These are phyloP conservation scores for Engraulis encrasicolus DNA, from an alignment of 2,113 vertebrate species.

Conservation along the genomic window DNA sequence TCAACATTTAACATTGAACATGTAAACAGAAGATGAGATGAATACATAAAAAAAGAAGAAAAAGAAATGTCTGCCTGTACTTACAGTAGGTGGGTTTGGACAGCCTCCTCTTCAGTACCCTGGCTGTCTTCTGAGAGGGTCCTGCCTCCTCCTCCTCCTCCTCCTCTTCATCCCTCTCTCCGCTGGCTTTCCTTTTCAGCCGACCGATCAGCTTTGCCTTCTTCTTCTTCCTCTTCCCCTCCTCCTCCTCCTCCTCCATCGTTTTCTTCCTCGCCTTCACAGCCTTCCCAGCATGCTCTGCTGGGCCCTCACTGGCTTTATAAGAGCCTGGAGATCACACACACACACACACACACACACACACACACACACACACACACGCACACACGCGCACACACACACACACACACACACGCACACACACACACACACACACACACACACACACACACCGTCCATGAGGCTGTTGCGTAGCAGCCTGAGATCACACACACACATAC, in stretches of 20 bases:
- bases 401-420: neutral
- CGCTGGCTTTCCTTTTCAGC: conserved; percentile 38
- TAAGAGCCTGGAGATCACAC: neutral
- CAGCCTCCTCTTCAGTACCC: conserved; percentile 52
- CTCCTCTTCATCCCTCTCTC: neutral
- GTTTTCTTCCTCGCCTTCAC: neutral
- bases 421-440: conserved; percentile 17
- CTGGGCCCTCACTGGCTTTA: neutral
- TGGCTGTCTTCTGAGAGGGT: conserved; percentile 44
- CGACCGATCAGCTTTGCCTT: conserved; percentile 4
- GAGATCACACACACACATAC: neutral
- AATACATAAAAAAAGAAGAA: no score
- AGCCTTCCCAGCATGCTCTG: neutral
- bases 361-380: neutral
- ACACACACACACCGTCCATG: conserved; percentile 28
- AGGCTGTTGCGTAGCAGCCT: neutral
- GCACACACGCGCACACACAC: neutral
- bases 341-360: neutral
- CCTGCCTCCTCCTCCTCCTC: conserved; percentile 54
- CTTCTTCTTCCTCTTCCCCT: conserved; percentile 11
- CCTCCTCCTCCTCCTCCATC: neutral
- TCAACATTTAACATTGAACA: no score
- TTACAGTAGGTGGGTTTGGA: conserved; percentile 10
- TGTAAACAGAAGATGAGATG: no score
- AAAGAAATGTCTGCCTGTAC: no score